These are phyloP conservation scores for Microtus montanus DNA, from an alignment of 2,113 vertebrate species.

Conservation along the genomic window DNA sequence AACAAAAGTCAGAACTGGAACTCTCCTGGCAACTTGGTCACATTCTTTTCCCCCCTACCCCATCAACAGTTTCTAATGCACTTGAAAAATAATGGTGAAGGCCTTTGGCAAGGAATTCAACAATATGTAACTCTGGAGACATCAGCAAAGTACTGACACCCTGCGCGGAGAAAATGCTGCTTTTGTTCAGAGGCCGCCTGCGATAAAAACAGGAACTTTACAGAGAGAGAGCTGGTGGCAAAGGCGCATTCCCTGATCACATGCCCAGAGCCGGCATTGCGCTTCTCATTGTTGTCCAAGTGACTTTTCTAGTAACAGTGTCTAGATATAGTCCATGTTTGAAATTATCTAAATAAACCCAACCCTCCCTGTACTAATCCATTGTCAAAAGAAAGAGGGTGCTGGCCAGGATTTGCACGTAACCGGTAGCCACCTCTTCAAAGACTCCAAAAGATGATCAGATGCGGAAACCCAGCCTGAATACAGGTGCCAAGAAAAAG, in stretches of 20 bases:
- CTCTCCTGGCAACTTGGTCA: slow-evolving; percentile 54
- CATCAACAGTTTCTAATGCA: slow-evolving; percentile 58
- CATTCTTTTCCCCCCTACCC: slow-evolving; percentile 5
- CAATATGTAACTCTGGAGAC: slow-evolving; percentile 45
- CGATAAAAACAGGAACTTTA: slow-evolving; percentile 79
- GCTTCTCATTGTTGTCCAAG: slow-evolving; percentile 68
- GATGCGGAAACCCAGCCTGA: slow-evolving; percentile 25
- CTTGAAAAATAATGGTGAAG: slow-evolving; percentile 29
- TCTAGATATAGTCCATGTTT: slow-evolving; percentile 27
- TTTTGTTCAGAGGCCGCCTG: slow-evolving; percentile 76
- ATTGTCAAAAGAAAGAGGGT: slow-evolving; percentile 32
- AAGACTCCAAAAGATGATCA: slow-evolving; percentile 46
- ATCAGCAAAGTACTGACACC: slow-evolving; percentile 34
- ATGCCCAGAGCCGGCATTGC: slow-evolving; percentile 47
- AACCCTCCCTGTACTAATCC: not conserved
- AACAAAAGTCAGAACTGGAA: slow-evolving; percentile 49
- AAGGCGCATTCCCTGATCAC: slow-evolving; percentile 61
- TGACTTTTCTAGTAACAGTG: slow-evolving; percentile 26
- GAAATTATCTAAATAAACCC: slow-evolving; percentile 48
- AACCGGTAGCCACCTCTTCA: not conserved
- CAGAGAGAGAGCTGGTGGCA: slow-evolving; percentile 66
- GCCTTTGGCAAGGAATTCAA: slow-evolving; percentile 42
- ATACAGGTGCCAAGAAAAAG: not conserved
- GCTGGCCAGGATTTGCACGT: not conserved
- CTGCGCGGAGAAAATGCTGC: slow-evolving; percentile 69